A percentile compares a stretch with the other conserved stretches of the same genome.
These are phyloP conservation scores for Zeuzera pyrina DNA, from an alignment of 2,888 invertebrate species.

Conservation along the genomic window DNA sequence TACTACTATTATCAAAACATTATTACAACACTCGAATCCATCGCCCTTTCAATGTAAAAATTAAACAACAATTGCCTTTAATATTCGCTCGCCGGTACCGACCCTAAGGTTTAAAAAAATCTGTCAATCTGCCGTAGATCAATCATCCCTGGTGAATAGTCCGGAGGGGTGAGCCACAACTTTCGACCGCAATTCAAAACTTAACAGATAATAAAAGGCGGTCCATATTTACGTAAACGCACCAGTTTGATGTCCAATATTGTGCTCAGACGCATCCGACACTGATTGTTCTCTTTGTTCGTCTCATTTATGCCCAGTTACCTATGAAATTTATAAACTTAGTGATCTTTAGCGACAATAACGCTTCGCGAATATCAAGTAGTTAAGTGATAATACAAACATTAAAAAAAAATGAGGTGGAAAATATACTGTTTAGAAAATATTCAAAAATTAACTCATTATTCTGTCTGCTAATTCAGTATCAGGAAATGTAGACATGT, in stretches of 20 bases:
- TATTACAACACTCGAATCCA: conserved; percentile 70
- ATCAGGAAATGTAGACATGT: too few species aligned
- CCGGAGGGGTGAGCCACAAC: conserved; percentile 55
- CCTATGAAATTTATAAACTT: conserved; percentile 37
- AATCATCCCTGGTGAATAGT: conserved; percentile 64
- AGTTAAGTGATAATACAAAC: too few species aligned
- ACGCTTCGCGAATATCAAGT: too few species aligned
- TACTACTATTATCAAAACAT: conserved; percentile 72
- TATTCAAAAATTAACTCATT: too few species aligned
- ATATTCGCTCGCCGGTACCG: conserved; percentile 61
- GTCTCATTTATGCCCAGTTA: conserved; percentile 30
- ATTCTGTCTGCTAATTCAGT: too few species aligned
- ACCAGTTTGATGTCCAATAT: conserved; percentile 63
- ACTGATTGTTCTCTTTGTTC: conserved; percentile 40
- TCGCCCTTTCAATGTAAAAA: conserved; percentile 67
- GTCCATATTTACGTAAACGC: conserved; percentile 69
- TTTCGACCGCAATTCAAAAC: conserved; percentile 59
- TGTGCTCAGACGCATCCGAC: conserved; percentile 50
- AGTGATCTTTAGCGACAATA: conserved; percentile 50
- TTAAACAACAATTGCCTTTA: conserved; percentile 74
- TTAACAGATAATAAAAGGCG: conserved; percentile 64
- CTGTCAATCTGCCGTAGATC: conserved; percentile 72
- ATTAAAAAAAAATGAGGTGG: too few species aligned
- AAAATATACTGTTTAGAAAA: too few species aligned
- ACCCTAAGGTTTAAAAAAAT: conserved; percentile 61